phyloP scores from a whole-genome alignment of 2,888 invertebrate species.

The Drosophila cyrtoloma region DNA sequence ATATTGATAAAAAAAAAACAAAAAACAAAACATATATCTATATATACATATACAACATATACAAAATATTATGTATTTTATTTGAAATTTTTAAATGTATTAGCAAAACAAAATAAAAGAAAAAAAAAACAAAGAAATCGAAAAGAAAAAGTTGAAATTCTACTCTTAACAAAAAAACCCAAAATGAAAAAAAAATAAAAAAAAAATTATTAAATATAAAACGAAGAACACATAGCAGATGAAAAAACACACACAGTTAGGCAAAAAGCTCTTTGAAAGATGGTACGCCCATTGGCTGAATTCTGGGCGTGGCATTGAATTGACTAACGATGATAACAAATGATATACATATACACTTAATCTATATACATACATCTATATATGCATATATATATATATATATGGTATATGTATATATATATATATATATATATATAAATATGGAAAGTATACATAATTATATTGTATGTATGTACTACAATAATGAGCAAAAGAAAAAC shows the following conservation, averaged over 20 bases:
- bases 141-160: slow-evolving; percentile 41
- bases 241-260: slow-evolving; percentile 8
- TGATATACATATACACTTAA: slow-evolving; percentile 62
- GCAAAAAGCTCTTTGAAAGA: slow-evolving; percentile 4
- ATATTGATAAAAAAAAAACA: slow-evolving; percentile 38
- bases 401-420: slow-evolving; percentile 14
- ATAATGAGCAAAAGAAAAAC: slow-evolving; percentile 75
- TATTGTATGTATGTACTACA: slow-evolving; percentile 55
- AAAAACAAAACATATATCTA: slow-evolving; percentile 58
- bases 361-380: slow-evolving; percentile 32
- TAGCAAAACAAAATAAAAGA: slow-evolving; percentile 44
- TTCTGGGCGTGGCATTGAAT: slow-evolving; percentile 41
- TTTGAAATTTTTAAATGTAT: slow-evolving; percentile 70
- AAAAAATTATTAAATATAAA: slow-evolving; percentile 1
- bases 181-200: slow-evolving; percentile 15
- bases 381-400: slow-evolving; percentile 25
- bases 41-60: slow-evolving; percentile 73
- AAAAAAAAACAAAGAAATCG: slow-evolving; percentile 5
- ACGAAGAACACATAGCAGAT: slow-evolving; percentile 7
- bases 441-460: slow-evolving; percentile 37
- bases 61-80: slow-evolving; percentile 81
- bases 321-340: slow-evolving; percentile 57
- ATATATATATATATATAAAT: slow-evolving; percentile 23
- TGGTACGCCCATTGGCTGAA: slow-evolving; percentile 32
- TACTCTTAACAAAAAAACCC: slow-evolving; percentile 31